A percentile compares a stretch with the other conserved stretches of the same genome.
phyloP scores from a whole-genome alignment of 1,140 invertebrate species.

The Micrasema minimum region DNA sequence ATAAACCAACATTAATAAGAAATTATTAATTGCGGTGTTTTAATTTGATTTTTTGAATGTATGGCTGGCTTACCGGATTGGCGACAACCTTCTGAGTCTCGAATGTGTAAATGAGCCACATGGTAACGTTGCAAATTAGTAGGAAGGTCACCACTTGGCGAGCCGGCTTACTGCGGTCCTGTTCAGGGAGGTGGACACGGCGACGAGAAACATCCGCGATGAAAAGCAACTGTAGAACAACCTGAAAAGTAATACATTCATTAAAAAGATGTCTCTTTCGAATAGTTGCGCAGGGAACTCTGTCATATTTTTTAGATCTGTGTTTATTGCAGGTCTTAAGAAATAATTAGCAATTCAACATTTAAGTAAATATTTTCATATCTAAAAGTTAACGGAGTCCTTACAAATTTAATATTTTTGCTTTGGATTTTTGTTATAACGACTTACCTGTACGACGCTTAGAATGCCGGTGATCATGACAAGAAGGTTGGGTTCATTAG shows the following conservation, averaged over 20 bases:
- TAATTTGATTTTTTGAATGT: no score
- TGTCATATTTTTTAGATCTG: no score
- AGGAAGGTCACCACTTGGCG: conserved; percentile 95
- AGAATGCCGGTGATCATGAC: conserved; percentile 90
- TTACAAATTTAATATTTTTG: no score
- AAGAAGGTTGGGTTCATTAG: conserved; percentile 86
- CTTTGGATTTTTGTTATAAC: no score
- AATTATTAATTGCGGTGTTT: no score
- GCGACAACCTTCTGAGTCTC: conserved; percentile 93
- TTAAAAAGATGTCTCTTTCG: no score
- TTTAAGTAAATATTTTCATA: no score
- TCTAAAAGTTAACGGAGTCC: no score
- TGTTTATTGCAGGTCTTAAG: no score
- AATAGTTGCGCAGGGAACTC: no score
- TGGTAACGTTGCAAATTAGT: conserved; percentile 93
- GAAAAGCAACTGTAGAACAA: conserved; percentile 92
- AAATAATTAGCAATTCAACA: no score
- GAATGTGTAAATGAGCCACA: conserved; percentile 96
- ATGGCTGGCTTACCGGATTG: conserved; percentile 78
- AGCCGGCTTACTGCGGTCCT: conserved; percentile 93
- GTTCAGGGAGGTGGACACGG: conserved; percentile 88
- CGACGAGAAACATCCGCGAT: conserved; percentile 93
- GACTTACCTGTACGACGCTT: conserved; percentile 82
- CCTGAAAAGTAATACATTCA: conserved; percentile 62
- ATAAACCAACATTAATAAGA: neutral